Evolutionary conservation across 2,888 invertebrate species (phyloP).

Genomic region (Hirtodrosophila trivittata): DNA sequence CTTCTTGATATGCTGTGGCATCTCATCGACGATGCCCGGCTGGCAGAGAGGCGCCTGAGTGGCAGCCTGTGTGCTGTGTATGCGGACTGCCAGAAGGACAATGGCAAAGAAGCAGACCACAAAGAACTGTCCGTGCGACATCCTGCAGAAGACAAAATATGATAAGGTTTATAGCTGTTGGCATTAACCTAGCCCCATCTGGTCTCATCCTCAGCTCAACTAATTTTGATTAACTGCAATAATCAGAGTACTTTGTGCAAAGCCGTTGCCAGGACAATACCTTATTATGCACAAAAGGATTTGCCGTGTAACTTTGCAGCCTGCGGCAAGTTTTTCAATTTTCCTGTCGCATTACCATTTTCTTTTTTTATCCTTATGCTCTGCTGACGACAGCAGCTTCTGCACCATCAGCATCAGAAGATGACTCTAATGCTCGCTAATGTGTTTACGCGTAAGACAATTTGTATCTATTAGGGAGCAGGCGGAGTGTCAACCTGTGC

Average conservation of each 20-base stretch:
- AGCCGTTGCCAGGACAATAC: slow-evolving; percentile 38
- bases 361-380: slow-evolving; percentile 23
- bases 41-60: slow-evolving; percentile 85
- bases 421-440: slow-evolving; percentile 55
- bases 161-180: neutral
- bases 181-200: neutral
- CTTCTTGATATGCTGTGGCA: slow-evolving; percentile 86
- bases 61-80: slow-evolving; percentile 58
- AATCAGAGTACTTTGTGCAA: slow-evolving; percentile 29
- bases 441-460: slow-evolving; percentile 58
- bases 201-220: slow-evolving; percentile 1
- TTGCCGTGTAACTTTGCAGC: slow-evolving; percentile 5
- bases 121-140: slow-evolving; percentile 77
- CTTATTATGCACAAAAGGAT: slow-evolving; percentile 33
- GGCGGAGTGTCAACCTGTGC: slow-evolving; percentile 24
- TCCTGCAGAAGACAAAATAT: slow-evolving; percentile 57
- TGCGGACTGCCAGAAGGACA: slow-evolving; percentile 58
- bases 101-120: slow-evolving; percentile 61
- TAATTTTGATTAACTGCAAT: slow-evolving; percentile 60
- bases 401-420: slow-evolving; percentile 1
- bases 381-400: slow-evolving; percentile 15
- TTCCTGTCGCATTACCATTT: slow-evolving; percentile 25
- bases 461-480: slow-evolving; percentile 65
- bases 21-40: slow-evolving; percentile 85
- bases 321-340: slow-evolving; percentile 23